Base-by-base conservation (phyloP, 2,113 vertebrate genomes). In the Gavia stellata region DNA sequence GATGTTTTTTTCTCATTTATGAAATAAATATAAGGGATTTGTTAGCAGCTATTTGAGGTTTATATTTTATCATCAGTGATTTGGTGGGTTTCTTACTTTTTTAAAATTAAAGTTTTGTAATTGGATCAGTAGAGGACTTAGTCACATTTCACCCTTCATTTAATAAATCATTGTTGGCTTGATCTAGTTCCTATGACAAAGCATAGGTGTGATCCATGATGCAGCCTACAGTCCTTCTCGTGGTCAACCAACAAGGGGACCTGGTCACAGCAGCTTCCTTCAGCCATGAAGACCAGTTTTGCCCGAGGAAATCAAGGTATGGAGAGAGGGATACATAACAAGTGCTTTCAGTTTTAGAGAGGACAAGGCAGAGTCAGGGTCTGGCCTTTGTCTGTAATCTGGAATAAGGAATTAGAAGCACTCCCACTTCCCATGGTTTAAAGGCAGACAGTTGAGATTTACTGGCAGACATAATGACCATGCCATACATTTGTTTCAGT, bases 241-340 rank as follows among this genome's bases (percentile, higher is more conserved):
- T 29, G 20, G 44, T 49, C 53, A 47, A 2, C 36, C 42, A 56
- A 29, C 0, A 0, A 75, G 50, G 36, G 9, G 3, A 29, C 12
- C 7, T 67, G 70, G 9, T 23, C 50, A 63, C 33, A 71, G 40
- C 47, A 79, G 21, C 47, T 72, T 74, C 44, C 28, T 73, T 52
- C 40, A 38, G 45, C 55, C 44, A 12, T 26, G 24, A n/a, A 40
- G 33, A 75, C 8, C 13, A 23, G 13, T 73, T 88, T 77, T 62
- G 62, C 5, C 56, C 23, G 6, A 67, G 59, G 36, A 88, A 73
- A 66, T 71, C 33, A 71, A 95, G 50, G 12, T 58, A 25, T 25
- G 33, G 53, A 78, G 45, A 55, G 34, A 73, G 14, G 8, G 5
- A 34, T 50, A 8, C 28, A 13, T 14, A 33, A 40, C 10, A 81